Evolutionary conservation across 2,797 vertebrate species (phyloP), one percentile per base, ranked within the genome.

Genomic region (Acrossocheilus fasciatus): DNA sequence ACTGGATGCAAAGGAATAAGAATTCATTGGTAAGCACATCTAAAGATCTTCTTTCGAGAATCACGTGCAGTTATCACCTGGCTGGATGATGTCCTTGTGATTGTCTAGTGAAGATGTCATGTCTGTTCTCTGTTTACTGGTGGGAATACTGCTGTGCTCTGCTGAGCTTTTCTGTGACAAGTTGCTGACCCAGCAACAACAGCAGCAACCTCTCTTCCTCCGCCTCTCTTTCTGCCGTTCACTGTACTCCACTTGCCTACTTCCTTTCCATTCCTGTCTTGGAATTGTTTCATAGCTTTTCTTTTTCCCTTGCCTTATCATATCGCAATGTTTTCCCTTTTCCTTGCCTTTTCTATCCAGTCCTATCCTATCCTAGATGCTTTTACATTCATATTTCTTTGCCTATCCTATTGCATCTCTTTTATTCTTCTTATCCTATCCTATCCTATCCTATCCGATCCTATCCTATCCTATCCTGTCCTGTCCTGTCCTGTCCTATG

Each of bases 161-260:
- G 86, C 91, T 91, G 88, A 92, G 92, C 91, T 92, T 86, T 90
- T 91, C 87, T 81, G 80, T 90, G 92, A 90, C 87, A 90, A 85
- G 82, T 30, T 93, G 94, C 94, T 95, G 94, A 95, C 91, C 90
- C 85, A 92, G 93, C 91, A 81, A 92, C 89, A 93, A 89, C 76
- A 88, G 85, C 57, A 84, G 69, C 88, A 87, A 79, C 75, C 85
- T 84, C 84, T 75, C 52, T 66, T 81, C 26, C 77, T 78, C 70
- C 54, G 12, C 41, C 39, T 81, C 64, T 30, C 12, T 77, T 59
- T 79, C 66, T 85, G 14, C 54, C 30, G 12, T 52, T 59, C 34
- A 23, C 39, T 66, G 4, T 66, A 36, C 72, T 66, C 72, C n/a
- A 10, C 82, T 50, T 75, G 62, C 26, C 62, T 34, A 20, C 50